phyloP scores from a whole-genome alignment of 2,888 invertebrate species.

The Eugnorisma glareosa region DNA sequence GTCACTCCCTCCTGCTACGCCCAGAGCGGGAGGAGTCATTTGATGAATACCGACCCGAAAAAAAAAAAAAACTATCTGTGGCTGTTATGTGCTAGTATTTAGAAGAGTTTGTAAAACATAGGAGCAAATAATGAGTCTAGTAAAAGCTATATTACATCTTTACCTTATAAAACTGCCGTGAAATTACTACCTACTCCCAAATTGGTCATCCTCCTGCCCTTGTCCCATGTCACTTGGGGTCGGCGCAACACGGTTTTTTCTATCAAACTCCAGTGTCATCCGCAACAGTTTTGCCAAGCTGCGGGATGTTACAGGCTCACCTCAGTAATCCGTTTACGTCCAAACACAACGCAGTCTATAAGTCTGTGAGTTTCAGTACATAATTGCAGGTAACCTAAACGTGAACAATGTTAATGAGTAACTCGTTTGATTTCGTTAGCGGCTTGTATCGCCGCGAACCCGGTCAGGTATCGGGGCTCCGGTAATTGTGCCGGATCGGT shows the following conservation, averaged over 20 bases:
- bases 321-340: not conserved
- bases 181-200: not conserved
- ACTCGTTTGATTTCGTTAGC: constrained; percentile 68
- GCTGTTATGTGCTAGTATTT: not conserved
- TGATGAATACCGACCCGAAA: too few species aligned
- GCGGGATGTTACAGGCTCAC: not conserved
- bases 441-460: constrained; percentile 72
- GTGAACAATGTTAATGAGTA: constrained; percentile 41
- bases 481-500: constrained; percentile 76
- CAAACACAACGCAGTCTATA: not conserved
- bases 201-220: not conserved
- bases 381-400: constrained; percentile 39
- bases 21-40: too few species aligned
- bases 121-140: not conserved
- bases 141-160: not conserved
- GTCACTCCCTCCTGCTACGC: too few species aligned
- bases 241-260: not conserved
- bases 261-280: not conserved
- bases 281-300: not conserved
- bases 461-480: constrained; percentile 78
- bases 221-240: not conserved
- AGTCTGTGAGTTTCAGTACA: constrained; percentile 13
- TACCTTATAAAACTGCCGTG: not conserved
- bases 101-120: not conserved
- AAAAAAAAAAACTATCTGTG: too few species aligned